Base-by-base conservation (phyloP, 2,113 vertebrate genomes). In the Pangasianodon hypophthalmus region DNA sequence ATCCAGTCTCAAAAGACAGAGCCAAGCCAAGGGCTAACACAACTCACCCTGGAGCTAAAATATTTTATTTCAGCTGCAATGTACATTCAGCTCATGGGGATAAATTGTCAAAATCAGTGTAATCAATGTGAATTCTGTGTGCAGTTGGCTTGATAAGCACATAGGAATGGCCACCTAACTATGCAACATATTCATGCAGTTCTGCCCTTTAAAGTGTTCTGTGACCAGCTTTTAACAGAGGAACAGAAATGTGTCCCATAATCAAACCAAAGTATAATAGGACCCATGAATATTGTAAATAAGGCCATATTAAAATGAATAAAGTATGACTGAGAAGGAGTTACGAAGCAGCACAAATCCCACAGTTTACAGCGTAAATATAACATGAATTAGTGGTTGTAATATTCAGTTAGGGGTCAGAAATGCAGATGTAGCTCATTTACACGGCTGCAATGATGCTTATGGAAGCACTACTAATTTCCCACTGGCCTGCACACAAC, bases 401-500 rank as follows among this genome's bases (percentile, higher is more conserved):
- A 89, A 89, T 77, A 89, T 85, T 58, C 56, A 37, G 81, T 73
- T 75, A 32, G 32, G 37, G 41, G 48, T 44, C 41, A 41, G 88
- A 84, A 84, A 84, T 88, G 81, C 62, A 71, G 64, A 84, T 46
- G 80, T 75, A 46, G 81, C 82, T 85, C 14, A 32, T 62, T 77
- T 54, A 41, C 52, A 71, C 37, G 0, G 14, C 18, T 60, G 29
- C 77, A 37, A 60, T 32, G 64, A 56, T 29, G 21, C 67, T 73
- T 54, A 73, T 58, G 46, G 64, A 83, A 19, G 81, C 32, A 56
- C 50, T 75, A 46, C 41, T 89, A 77, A 84, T 37, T 75, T 85
- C 69, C 69, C 82, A 46, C 52, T 67, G 41, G 88, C 82, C 88
- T 48, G 79, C 58, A 81, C 21, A 6, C 58, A 81, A 24, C 73